Evolutionary conservation across 2,888 invertebrate genomes (phyloP).

Genomic region (Cryptosula pallasiana): DNA sequence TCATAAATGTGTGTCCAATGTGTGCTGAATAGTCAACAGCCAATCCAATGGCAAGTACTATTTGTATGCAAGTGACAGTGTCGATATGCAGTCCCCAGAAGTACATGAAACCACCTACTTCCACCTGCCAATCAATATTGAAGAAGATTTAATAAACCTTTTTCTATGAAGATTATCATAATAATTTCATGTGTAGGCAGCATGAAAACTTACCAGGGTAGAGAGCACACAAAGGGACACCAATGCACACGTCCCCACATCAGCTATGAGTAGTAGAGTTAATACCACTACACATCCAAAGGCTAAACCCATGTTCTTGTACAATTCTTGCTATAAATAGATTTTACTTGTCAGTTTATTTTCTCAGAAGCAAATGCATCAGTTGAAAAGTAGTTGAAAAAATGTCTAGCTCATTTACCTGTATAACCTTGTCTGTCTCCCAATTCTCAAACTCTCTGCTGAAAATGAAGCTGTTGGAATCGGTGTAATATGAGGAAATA

Average conservation of each 20-base stretch:
- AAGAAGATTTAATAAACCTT: no score
- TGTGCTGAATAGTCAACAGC: conserved; percentile 74
- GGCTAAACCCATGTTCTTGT: conserved; percentile 70
- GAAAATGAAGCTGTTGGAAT: conserved; percentile 36
- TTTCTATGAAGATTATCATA: no score
- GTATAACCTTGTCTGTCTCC: conserved; percentile 36
- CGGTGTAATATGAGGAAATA: conserved; percentile 30
- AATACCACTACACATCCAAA: conserved; percentile 72
- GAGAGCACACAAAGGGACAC: conserved; percentile 64
- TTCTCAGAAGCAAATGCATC: no score
- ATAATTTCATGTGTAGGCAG: not conserved
- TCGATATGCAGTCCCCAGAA: conserved; percentile 76
- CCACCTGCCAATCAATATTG: conserved; percentile 38
- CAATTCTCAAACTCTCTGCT: conserved; percentile 36
- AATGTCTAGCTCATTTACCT: no score
- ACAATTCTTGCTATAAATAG: conserved; percentile 69
- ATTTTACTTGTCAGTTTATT: no score
- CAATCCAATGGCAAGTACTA: conserved; percentile 74
- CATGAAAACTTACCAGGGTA: conserved; percentile 62
- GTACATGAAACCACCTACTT: conserved; percentile 56
- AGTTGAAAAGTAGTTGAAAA: no score
- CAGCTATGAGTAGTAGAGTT: conserved; percentile 69
- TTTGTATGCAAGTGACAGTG: conserved; percentile 72
- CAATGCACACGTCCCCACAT: conserved; percentile 71
- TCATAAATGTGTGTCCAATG: conserved; percentile 69